Base-by-base conservation (phyloP, 1,140 invertebrate genomes). In the Tribolium madens region DNA sequence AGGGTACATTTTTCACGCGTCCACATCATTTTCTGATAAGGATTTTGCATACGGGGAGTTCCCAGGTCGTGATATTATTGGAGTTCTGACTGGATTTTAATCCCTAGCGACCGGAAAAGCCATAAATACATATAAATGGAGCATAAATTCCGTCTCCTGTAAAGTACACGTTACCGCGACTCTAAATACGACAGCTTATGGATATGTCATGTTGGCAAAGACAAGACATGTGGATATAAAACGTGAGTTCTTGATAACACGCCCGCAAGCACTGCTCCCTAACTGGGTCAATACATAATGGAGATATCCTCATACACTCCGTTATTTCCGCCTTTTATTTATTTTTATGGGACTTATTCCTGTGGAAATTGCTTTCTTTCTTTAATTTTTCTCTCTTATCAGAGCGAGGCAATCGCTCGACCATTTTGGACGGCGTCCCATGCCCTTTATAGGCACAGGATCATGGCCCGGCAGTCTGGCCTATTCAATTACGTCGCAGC, bases 41-140 rank as follows among this genome's bases (percentile, higher is more conserved):
- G 50, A 72, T 72, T 72, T 72, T 50, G 70, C 70, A 72, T 72
- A 26, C 46, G 50, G 70, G 47, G 70, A 72, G 50, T 72, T 72
- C 26, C 52, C 21, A 52, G 70, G 68, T 71, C 68, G 68, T 47
- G 68, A 71, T 71, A 71, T 71, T 72, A 52, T 48, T 72, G 46
- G 42, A 52, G 57, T 69, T 64, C 64, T 71, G 75, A 60, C 68
- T 76, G 69, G 68, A 76, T 76, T 76, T 76, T 72, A 76, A 73
- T 76, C 68, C 75, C 75, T 47, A 72, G 75, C 68, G 47, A 72
- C 12, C 60, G 68, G 75, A 71, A 76, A 76, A 73, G 26, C 69
- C 75, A 76, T 76, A 76, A 76, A 76, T 76, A 76, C 75, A 76
- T 73, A 76, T 76, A 76, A 76, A 76, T 76, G 75, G 68, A 42